Evolutionary conservation across 1,140 invertebrate genomes (phyloP), one percentile per base, ranked within the genome.

Genomic region (Liolophura sinensis): DNA sequence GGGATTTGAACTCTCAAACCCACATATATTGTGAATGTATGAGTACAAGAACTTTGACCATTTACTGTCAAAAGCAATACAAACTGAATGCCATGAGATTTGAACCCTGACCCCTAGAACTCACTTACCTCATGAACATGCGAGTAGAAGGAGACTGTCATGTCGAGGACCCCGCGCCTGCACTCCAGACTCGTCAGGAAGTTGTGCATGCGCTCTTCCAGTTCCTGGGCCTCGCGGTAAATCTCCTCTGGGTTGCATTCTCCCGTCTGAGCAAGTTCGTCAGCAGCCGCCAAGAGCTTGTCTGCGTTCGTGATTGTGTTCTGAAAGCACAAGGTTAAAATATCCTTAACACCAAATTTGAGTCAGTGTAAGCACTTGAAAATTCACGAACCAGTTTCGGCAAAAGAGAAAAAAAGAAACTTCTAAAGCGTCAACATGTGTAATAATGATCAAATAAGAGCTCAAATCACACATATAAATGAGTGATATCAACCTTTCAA

Each of bases 231-330:
- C 49, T 84, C 96, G 5, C 91, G 90, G 75, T 95, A 93, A 73
- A 98, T 97, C 79, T 98, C 95, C 76, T 97, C 93, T 0, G 95
- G 92, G 77, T 96, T 93, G 78, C 95, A 98, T 85, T 98, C 95
- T 0, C 96, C 96, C 0, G 95, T 97, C 59, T 95, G 91, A 1
- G 96, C 96, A 65, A 98, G 84, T 82, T 99, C 96, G 76, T 98
- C 95, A 0, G 96, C 96, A 0, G 96, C 96, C 0, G 93, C 92
- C 25, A 99, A 85, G 22, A 99, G 86, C 84, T 99, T 99, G 75
- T 98, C 95, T 1, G 97, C 96, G 86, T 99, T 99, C 27, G 95
- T 97, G 78, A 99, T 98, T 0, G 97, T 99, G 80, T 99, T 99
- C 91, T 98, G 87, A 25, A 88, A 86, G 9, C 9, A 40, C 9